phyloP scores from a whole-genome alignment of 2,113 vertebrate species.

The Nycticorax nycticorax region DNA sequence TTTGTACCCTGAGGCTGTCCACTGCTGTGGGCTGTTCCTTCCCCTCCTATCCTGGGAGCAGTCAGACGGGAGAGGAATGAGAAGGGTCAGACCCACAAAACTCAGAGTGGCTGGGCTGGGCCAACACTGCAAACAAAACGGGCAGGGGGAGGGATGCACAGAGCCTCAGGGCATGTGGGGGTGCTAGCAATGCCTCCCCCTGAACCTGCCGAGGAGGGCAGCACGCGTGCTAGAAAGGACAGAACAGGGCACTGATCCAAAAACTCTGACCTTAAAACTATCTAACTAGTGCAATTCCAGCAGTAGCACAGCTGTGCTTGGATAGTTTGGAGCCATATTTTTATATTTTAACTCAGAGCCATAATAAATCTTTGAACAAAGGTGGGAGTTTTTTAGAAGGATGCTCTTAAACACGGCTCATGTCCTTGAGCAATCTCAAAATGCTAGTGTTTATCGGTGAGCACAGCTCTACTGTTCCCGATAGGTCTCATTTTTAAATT shows the following conservation, averaged over 20 bases:
- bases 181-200: background rate
- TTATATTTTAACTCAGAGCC: background rate
- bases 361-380: background rate
- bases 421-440: background rate
- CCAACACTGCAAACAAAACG: background rate
- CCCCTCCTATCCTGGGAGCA: background rate
- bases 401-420: background rate
- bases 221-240: background rate
- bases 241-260: background rate
- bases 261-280: background rate
- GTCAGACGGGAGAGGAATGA: background rate
- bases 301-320: background rate
- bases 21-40: background rate
- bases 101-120: background rate
- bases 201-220: rapidly evolving
- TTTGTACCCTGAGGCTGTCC: background rate
- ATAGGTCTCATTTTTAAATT: background rate
- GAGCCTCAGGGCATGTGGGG: background rate
- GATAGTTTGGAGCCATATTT: background rate
- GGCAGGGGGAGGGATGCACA: background rate
- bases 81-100: background rate
- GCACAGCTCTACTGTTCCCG: background rate
- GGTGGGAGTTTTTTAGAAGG: background rate
- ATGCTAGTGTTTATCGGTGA: background rate
- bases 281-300: background rate